Percentiles rank a stretch among this genome's conserved stretches.
Conservation (phyloP, 2,888 invertebrate species). For the Emmelina monodactyla region DNA sequence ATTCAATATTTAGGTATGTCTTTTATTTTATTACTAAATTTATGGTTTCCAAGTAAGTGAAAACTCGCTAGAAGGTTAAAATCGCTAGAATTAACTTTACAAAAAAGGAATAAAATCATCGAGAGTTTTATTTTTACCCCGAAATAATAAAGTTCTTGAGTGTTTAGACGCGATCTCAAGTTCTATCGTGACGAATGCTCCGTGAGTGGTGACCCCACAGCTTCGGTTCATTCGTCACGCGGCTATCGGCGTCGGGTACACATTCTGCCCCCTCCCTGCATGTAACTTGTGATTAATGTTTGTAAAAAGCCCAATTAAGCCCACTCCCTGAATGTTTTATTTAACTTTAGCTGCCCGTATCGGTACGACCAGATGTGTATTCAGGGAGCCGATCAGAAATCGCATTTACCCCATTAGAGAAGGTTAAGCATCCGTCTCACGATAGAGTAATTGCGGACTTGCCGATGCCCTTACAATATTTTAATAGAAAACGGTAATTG, state of each 20-base stretch:
- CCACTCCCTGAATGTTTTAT: constrained; percentile 42
- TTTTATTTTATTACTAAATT: too few relatives aligned
- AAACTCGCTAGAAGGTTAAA: too few relatives aligned
- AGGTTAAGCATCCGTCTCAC: constrained; percentile 14
- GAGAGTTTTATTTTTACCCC: too few relatives aligned
- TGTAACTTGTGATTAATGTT: constrained; percentile 58
- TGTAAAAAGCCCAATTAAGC: constrained; percentile 61
- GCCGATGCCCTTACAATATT: background rate
- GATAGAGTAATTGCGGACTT: constrained; percentile 1
- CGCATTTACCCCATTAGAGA: constrained; percentile 24
- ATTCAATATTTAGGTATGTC: too few relatives aligned
- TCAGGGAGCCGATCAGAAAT: constrained; percentile 13
- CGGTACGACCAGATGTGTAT: constrained; percentile 29
- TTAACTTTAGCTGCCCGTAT: constrained; percentile 40
- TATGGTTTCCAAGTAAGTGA: too few relatives aligned
- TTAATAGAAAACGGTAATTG: background rate
- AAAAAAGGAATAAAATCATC: too few relatives aligned
- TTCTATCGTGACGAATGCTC: constrained; percentile 40
- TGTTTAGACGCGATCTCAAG: too few relatives aligned
- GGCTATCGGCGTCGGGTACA: constrained; percentile 30
- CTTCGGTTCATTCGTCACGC: constrained; percentile 43
- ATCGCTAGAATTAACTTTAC: too few relatives aligned
- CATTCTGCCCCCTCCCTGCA: constrained; percentile 51
- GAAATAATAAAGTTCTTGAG: too few relatives aligned
- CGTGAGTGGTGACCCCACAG: constrained; percentile 27